Conservation (phyloP, 37 sponge, comb jelly and placozoan species). For the Halichondria panicea region DNA sequence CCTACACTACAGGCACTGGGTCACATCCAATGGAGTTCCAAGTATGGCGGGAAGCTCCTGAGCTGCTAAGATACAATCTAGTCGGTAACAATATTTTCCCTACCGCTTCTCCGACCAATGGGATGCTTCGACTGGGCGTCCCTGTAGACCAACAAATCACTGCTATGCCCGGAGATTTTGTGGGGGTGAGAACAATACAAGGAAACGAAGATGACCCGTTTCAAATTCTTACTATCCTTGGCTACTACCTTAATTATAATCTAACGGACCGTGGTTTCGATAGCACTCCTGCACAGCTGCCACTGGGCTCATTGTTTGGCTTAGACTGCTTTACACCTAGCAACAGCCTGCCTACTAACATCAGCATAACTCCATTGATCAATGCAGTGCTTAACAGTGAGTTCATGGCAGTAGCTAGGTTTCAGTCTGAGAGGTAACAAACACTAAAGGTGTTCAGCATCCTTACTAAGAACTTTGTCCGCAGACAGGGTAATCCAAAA, state of each 20-base stretch:
- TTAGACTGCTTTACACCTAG: not conserved
- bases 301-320: no score
- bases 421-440: no score
- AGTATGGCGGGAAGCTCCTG: not conserved
- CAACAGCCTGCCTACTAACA: not conserved
- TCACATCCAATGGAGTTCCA: not conserved
- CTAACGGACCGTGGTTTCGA: no score
- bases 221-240: not conserved
- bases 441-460: no score
- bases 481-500: no score
- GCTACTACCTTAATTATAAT: no score
- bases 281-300: no score
- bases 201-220: not conserved
- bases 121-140: not conserved
- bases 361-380: not conserved
- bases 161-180: not conserved
- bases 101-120: not conserved
- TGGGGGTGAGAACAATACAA: not conserved
- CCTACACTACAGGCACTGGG: not conserved
- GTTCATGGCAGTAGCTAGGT: no score
- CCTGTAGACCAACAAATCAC: not conserved
- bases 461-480: no score
- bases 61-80: not conserved
- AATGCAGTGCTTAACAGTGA: not conserved
- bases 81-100: not conserved